These are phyloP conservation scores for Lipotes vexillifer DNA, from an alignment of 2,113 vertebrate genomes.

Conservation along the genomic window DNA sequence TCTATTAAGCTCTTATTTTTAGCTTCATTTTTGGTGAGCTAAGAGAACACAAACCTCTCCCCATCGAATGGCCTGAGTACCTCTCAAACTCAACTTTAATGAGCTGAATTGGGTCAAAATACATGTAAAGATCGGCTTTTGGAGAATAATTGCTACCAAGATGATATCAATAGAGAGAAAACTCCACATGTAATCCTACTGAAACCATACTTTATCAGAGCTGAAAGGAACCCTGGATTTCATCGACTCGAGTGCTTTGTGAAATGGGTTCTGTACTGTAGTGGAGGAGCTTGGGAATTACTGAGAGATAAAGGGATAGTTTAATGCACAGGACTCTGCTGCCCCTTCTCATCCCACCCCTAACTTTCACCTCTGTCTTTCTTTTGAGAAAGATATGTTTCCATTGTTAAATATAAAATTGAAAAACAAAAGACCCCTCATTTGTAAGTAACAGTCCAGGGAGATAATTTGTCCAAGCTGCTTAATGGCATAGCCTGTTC, in stretches of 20 bases:
- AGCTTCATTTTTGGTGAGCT: neutral
- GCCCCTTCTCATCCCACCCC: neutral
- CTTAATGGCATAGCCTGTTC: neutral
- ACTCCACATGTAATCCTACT: neutral
- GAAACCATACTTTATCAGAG: neutral
- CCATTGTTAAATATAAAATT: neutral
- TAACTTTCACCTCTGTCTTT: neutral
- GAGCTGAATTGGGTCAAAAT: neutral
- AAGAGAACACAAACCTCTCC: neutral
- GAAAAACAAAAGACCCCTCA: neutral
- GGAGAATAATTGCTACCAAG: neutral
- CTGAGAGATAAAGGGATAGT: neutral
- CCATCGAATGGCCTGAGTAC: neutral
- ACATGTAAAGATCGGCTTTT: neutral
- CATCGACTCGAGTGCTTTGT: neutral
- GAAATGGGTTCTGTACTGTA: neutral
- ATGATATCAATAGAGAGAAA: neutral
- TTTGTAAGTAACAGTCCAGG: neutral
- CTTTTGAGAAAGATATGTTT: neutral
- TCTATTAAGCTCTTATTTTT: neutral
- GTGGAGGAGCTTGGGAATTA: neutral
- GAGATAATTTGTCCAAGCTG: neutral
- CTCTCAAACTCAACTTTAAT: neutral
- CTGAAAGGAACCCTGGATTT: neutral
- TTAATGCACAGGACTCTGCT: neutral